Conservation (phyloP, 2,888 invertebrate species). For the Aphodius granarius region DNA sequence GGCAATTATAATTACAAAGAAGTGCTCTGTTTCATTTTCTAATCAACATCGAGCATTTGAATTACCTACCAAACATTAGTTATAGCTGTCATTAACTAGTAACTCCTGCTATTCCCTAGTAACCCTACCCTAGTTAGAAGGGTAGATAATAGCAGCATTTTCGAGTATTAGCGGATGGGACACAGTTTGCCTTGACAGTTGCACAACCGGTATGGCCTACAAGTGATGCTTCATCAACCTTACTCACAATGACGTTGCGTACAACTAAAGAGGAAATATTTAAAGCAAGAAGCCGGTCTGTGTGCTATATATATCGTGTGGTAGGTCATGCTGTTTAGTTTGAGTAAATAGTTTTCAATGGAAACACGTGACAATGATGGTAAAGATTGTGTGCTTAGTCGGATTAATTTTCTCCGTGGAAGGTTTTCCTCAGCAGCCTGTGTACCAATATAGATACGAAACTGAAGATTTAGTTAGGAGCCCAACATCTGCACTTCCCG, state of each 20-base stretch:
- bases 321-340: not conserved
- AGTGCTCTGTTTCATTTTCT: no score
- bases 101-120: no score
- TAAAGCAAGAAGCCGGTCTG: not conserved
- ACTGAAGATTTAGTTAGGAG: constrained; percentile 43
- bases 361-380: not conserved
- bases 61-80: no score
- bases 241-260: not conserved
- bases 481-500: constrained; percentile 46
- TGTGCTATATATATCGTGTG: not conserved
- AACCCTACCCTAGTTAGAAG: no score
- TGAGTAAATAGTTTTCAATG: not conserved
- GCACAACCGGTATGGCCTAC: no score
- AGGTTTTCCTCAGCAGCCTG: constrained; percentile 34
- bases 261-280: not conserved
- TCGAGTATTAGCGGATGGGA: no score
- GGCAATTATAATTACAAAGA: no score
- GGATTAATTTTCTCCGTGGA: not conserved
- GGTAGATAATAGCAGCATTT: no score
- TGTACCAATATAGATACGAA: constrained; percentile 49
- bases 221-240: not conserved
- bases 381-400: not conserved
- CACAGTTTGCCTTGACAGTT: no score
- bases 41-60: no score
- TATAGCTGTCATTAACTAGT: no score